Conservation (phyloP, 2,797 vertebrate species). For the Catharus ustulatus region DNA sequence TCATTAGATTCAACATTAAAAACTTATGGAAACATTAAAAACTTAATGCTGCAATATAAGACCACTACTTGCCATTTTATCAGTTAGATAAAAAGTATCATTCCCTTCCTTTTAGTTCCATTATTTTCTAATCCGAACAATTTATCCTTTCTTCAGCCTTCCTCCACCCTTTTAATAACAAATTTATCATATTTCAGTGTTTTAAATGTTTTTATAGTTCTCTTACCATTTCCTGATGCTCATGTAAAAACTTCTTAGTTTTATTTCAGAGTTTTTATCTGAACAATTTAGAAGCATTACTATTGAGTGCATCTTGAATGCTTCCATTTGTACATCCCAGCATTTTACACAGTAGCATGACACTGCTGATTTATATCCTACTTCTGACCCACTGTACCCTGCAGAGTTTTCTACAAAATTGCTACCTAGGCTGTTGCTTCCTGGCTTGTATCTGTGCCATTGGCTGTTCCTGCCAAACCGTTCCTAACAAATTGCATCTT, state of each 20-base stretch:
- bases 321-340: not conserved
- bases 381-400: not conserved
- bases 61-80: not conserved
- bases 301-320: not conserved
- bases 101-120: not conserved
- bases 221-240: not conserved
- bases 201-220: not conserved
- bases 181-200: not conserved
- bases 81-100: not conserved
- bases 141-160: not conserved
- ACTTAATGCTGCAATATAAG: not conserved
- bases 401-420: not conserved
- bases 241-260: not conserved
- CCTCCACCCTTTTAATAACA: not conserved
- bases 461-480: conserved; percentile 16
- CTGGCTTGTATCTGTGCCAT: not conserved
- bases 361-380: not conserved
- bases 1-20: not conserved
- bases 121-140: not conserved
- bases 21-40: not conserved
- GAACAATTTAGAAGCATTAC: not conserved
- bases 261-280: not conserved
- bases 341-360: not conserved
- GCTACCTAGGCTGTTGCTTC: not conserved
- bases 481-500: not conserved